phyloP scores from a whole-genome alignment of 2,113 vertebrate species.

The Corythaixoides concolor region DNA sequence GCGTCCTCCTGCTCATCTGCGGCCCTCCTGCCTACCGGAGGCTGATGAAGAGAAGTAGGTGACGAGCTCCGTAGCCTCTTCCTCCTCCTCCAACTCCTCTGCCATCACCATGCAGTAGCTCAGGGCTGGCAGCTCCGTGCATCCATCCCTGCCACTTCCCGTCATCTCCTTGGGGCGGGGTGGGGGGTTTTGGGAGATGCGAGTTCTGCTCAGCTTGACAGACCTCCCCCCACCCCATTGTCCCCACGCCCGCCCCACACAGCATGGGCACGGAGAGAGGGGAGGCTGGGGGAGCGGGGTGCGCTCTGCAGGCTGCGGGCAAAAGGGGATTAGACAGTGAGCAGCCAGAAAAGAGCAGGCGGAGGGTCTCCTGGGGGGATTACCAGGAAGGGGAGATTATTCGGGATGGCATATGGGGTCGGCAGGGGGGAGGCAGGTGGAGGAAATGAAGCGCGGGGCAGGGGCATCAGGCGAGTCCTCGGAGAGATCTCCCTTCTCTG shows the following conservation, averaged over 20 bases:
- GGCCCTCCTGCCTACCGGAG: slow-evolving; percentile 67
- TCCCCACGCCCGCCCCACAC: background rate
- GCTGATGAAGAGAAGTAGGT: slow-evolving; percentile 75
- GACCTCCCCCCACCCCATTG: background rate
- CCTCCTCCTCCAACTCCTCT: background rate
- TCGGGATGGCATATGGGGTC: background rate
- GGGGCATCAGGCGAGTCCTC: background rate
- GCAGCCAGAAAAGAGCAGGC: background rate
- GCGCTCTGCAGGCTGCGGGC: background rate
- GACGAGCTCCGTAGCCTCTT: background rate
- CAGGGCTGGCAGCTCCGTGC: background rate
- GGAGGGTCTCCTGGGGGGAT: background rate
- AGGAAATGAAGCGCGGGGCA: background rate
- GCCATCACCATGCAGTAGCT: background rate
- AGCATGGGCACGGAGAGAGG: background rate
- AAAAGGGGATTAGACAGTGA: background rate
- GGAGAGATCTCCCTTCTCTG: background rate
- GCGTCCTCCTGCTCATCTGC: slow-evolving; percentile 37
- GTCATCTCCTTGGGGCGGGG: background rate
- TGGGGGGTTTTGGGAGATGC: no score
- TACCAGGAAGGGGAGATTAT: background rate
- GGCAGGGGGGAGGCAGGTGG: background rate
- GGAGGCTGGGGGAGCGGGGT: no score
- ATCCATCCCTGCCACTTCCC: background rate
- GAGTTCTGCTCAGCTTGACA: background rate